Evolutionary conservation across 2,888 invertebrate genomes (phyloP), one percentile per base, ranked within the genome.

Genomic region (Chymomyza amoena): DNA sequence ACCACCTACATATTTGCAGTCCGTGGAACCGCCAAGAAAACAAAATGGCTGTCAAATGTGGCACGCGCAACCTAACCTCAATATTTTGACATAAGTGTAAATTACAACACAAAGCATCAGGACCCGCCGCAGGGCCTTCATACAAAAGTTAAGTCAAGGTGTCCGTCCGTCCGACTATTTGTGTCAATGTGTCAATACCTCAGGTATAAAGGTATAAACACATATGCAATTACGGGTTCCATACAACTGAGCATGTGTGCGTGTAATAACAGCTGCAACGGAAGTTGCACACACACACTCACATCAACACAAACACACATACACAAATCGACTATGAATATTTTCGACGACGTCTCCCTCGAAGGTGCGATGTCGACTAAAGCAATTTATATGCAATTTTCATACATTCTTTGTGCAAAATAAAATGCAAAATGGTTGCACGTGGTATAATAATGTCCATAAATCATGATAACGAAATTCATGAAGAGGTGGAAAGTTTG

Each of bases 101-200:
- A 45, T 45, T 45, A 45, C 39, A 54, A 2, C 15, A 57, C 4
- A 57, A 57, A 28, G 39, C 13, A 15, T 10, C 13, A 45, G 39
- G 39, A 13, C 4, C 13, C 39, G 0, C 13, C 39, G 0, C 39
- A 45, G 39, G 13, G 39, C 39, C 39, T 10, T 0, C 39, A 45
- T 3, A 45, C 10, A 13, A 45, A 45, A 45, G 39, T 6, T 10
- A 45, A 45, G 13, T 13, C 39, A 36, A 36, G 36, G 36, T 45
- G 39, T 45, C 39, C 13, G 39, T 45, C 32, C 32, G 9, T 32
- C 32, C 32, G 20, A 72, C 76, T 75, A 83, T 84, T 86, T 84
- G 69, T 81, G 84, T 84, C 83, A 86, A 80, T 81, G 77, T 80
- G 86, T 78, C 86, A 83, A 86, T 84, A 73, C 73, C 68, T 74